Evolutionary conservation across 2,113 vertebrate genomes (phyloP).

Genomic region (Heloderma charlesbogerti): DNA sequence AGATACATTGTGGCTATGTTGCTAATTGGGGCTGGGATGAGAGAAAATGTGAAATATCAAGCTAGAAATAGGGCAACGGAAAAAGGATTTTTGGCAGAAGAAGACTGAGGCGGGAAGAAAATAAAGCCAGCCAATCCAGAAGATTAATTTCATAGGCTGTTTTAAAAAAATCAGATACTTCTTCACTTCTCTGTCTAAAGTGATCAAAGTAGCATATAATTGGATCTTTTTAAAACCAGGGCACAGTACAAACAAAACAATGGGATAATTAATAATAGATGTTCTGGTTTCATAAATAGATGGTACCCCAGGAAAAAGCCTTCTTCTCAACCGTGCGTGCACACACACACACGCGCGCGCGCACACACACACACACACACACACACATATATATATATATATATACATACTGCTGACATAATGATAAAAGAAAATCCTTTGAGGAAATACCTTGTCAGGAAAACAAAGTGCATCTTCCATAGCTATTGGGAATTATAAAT

Average conservation of each 20-base stretch:
- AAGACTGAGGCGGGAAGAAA: neutral
- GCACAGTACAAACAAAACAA: neutral
- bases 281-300: neutral
- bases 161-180: neutral
- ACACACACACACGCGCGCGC: too few relatives aligned
- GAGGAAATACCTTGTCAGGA: neutral
- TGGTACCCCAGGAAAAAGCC: neutral
- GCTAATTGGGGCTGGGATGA: neutral
- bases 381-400: too few relatives aligned
- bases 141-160: neutral
- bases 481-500: neutral
- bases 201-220: neutral
- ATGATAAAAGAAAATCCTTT: neutral
- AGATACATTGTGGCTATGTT: neutral
- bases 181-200: neutral
- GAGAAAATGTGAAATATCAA: neutral
- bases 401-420: neutral
- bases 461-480: neutral
- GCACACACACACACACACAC: too few relatives aligned
- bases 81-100: neutral
- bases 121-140: neutral
- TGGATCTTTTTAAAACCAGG: neutral
- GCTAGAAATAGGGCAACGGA: neutral
- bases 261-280: neutral
- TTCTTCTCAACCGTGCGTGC: neutral